Evolutionary conservation across 2,888 invertebrate genomes (phyloP).

Genomic region (Lycophotia porphyrea): DNA sequence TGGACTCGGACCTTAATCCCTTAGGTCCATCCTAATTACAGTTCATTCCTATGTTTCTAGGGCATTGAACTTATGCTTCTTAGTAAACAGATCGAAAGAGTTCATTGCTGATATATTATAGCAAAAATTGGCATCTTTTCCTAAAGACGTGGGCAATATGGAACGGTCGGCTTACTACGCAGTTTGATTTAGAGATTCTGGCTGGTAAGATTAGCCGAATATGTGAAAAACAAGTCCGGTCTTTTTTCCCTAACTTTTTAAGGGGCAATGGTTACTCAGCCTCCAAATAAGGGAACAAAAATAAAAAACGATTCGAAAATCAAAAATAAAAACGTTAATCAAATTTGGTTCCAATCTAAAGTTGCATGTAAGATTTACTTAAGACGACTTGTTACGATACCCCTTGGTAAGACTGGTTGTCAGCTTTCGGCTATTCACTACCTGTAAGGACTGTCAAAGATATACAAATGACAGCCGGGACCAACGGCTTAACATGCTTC

Average conservation of each 20-base stretch:
- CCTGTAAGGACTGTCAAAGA: too few species aligned
- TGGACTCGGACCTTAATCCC: conserved; percentile 19
- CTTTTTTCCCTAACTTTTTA: accelerated
- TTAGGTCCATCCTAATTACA: conserved; percentile 21
- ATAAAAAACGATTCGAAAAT: too few species aligned
- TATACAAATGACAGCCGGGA: too few species aligned
- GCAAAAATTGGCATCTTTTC: conserved; percentile 18
- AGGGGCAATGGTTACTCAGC: too few species aligned
- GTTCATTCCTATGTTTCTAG: conserved; percentile 9
- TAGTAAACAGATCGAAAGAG: conserved; percentile 28
- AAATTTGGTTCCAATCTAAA: neutral
- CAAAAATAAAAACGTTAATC: too few species aligned
- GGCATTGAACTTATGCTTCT: conserved; percentile 27
- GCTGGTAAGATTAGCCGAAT: neutral
- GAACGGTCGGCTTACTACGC: neutral
- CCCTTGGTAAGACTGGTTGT: too few species aligned
- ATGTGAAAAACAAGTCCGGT: neutral
- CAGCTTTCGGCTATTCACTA: too few species aligned
- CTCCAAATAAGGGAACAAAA: neutral
- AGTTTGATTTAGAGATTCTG: conserved; percentile 5
- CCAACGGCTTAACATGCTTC: too few species aligned
- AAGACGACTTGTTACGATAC: too few species aligned
- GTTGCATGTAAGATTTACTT: too few species aligned
- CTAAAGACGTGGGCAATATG: neutral
- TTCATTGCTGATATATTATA: neutral